Base-by-base conservation (phyloP, 2,113 vertebrate species). In the Pyrgilauda ruficollis region DNA sequence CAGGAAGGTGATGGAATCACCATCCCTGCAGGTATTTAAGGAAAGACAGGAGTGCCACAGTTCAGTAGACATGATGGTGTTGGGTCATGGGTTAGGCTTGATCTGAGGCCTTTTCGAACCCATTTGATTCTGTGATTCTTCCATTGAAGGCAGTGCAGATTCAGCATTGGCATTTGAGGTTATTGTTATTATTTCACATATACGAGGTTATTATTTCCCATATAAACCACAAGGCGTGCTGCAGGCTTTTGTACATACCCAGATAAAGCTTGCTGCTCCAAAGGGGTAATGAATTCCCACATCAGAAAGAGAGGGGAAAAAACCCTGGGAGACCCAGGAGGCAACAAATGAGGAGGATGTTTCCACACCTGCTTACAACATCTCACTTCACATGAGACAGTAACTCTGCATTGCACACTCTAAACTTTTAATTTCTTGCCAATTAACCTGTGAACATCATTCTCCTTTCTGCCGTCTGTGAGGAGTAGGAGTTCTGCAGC, bases 151-250 rank as follows among this genome's bases (percentile, higher is more conserved):
- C 46, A 55, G 16, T 3, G 11, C 59, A 31, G 26, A 31, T n/a
- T 31, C 44, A 33, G 26, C 30, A 2, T 1, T 18, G 30, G 13
- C 6, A 1, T 17, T 63, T 39, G 21, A 9, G 16, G 18, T 69
- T n/a, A 39, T 17, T 53, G 39, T 11, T 74, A 56, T 49, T 49
- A 49, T 67, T 75, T 35, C 64, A 13, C 14, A 14, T 2, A 11
- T 1, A 74, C 19, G 20, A 82, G 35, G 39, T 11, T 64, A 56
- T 49, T 49, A 49, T 67, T 75, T 30, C 64, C 12, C 14, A 14
- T 2, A 10, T 1, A 74, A 46, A 28, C 8, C 13, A 6, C 0
- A 0, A 21, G 43, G 28, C 16, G 44, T 0, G 1, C 64, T 13
- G 2, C 0, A 2, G 0, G 0, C 4, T 30, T 55, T 13, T 39